Evolutionary conservation across 2,113 vertebrate genomes (phyloP).

Genomic region (Anolis carolinensis): DNA sequence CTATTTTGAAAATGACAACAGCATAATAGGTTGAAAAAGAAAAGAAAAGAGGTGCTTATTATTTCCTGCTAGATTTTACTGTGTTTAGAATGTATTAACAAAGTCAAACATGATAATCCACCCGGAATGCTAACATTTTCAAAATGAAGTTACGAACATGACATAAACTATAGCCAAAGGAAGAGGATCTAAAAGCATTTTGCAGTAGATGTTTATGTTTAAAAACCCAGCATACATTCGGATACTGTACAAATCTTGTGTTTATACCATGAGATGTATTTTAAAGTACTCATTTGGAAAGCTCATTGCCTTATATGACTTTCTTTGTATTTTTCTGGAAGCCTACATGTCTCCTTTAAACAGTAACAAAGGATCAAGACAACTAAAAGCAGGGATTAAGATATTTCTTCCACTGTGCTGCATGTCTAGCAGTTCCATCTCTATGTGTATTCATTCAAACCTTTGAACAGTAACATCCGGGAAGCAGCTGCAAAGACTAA

Average conservation of each 20-base stretch:
- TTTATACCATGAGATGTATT: not conserved
- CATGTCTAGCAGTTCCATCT: not conserved
- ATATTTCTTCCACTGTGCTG: not conserved
- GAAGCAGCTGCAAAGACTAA: not conserved
- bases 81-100: constrained; percentile 40
- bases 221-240: not conserved
- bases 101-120: constrained; percentile 31
- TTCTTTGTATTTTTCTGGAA: not conserved
- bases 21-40: constrained; percentile 4
- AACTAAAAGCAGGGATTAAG: constrained; percentile 2
- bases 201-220: not conserved
- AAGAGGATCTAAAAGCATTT: not conserved
- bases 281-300: not conserved
- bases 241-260: not conserved
- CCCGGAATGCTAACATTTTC: constrained; percentile 48
- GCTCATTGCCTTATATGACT: not conserved
- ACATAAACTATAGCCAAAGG: not conserved
- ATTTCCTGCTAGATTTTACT: constrained; percentile 35
- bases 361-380: not conserved
- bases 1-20: constrained; percentile 55
- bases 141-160: constrained; percentile 7
- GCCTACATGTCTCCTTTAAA: not conserved
- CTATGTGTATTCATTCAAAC: not conserved
- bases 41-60: constrained; percentile 9
- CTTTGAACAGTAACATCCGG: not conserved